Evolutionary conservation across 2,888 invertebrate species (phyloP).

Genomic region (Eupithecia pulchellata): DNA sequence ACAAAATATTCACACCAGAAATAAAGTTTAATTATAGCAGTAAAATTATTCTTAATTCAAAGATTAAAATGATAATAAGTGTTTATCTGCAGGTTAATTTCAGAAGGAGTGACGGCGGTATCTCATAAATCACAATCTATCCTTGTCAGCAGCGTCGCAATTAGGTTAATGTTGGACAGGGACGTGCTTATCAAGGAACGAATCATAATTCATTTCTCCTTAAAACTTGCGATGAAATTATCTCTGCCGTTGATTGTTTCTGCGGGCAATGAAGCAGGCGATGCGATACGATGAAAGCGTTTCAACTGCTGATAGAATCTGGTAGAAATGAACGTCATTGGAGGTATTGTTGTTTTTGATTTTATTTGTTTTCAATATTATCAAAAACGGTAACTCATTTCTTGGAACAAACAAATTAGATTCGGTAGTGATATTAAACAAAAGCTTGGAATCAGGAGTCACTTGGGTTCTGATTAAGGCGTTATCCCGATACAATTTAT

Average conservation of each 20-base stretch:
- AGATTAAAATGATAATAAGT: conserved; percentile 23
- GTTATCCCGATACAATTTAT: too few relatives aligned
- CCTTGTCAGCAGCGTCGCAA: conserved; percentile 58
- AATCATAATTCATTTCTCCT: conserved; percentile 38
- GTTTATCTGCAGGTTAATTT: conserved; percentile 55
- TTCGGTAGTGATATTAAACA: background rate
- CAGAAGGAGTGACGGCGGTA: conserved; percentile 49
- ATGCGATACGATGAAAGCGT: background rate
- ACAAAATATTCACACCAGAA: background rate
- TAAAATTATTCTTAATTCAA: background rate
- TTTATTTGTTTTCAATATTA: background rate
- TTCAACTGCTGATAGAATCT: background rate
- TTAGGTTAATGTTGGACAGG: conserved; percentile 53
- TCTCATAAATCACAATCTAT: conserved; percentile 70
- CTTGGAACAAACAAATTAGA: background rate
- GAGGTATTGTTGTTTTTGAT: background rate
- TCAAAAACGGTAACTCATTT: background rate
- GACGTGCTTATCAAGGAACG: conserved; percentile 48
- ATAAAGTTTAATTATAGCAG: background rate
- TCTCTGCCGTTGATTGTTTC: conserved; percentile 29
- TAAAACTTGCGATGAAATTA: conserved; percentile 36
- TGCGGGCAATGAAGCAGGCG: conserved; percentile 17
- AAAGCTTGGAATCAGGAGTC: background rate
- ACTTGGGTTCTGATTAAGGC: background rate
- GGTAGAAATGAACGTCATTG: background rate